phyloP scores from a whole-genome alignment of 2,113 vertebrate genomes.

The Promerops cafer region DNA sequence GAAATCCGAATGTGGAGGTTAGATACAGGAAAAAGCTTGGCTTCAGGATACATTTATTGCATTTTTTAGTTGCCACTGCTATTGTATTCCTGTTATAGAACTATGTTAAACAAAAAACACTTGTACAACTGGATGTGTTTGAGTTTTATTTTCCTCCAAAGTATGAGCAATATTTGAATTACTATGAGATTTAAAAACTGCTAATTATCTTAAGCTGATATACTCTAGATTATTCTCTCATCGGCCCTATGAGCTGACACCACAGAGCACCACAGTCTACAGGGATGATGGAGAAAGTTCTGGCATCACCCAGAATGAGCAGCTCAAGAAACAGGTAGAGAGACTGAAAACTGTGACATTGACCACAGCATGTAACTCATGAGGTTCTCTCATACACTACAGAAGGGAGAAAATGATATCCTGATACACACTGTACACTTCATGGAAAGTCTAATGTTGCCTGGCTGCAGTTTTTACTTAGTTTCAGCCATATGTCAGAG shows the following conservation, averaged over 20 bases:
- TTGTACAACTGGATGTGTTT: not conserved
- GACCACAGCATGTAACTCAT: not conserved
- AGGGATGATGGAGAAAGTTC: not conserved
- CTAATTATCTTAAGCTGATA: not conserved
- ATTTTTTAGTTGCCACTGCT: not conserved
- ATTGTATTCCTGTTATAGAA: not conserved
- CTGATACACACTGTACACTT: not conserved
- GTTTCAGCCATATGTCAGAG: not conserved
- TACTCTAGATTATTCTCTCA: not conserved
- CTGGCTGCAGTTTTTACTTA: not conserved
- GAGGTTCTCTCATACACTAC: not conserved
- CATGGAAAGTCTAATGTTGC: not conserved
- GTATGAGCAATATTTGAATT: not conserved
- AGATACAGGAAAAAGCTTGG: not conserved
- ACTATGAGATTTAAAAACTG: not conserved
- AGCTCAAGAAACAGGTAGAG: not conserved
- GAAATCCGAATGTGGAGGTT: not conserved
- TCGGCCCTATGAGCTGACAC: accelerated
- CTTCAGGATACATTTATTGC: not conserved
- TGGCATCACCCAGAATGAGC: not conserved
- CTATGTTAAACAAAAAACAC: not conserved
- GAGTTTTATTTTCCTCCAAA: not conserved
- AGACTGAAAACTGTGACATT: not conserved
- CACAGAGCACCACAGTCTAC: not conserved
- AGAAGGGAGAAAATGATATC: not conserved